A percentile compares a stretch with the other conserved stretches of the same genome.
phyloP scores from a whole-genome alignment of 2,888 invertebrate species.

The Hirtodrosophila histrioides region DNA sequence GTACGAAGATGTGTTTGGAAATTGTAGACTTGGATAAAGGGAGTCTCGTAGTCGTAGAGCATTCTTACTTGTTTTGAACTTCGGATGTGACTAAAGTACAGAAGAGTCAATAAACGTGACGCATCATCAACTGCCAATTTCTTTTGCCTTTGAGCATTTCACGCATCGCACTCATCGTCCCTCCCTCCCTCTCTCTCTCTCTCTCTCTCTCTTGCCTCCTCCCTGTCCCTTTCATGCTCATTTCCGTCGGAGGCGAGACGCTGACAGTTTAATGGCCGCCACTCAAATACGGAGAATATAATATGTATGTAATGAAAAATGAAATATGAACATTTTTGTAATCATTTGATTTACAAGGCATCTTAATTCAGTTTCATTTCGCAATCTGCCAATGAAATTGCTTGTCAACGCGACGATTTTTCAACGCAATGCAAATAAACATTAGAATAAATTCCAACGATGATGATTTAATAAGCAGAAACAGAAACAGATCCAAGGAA shows the following conservation, averaged over 20 bases:
- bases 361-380: slow-evolving; percentile 39
- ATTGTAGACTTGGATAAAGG: too few species aligned
- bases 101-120: slow-evolving; percentile 40
- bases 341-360: slow-evolving; percentile 67
- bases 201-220: slow-evolving; percentile 32
- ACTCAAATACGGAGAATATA: slow-evolving; percentile 39
- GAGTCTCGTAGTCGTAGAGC: too few species aligned
- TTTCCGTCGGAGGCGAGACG: slow-evolving; percentile 48
- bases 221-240: slow-evolving; percentile 21
- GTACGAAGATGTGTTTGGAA: too few species aligned
- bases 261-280: slow-evolving; percentile 71
- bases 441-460: slow-evolving; percentile 12
- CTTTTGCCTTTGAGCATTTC: slow-evolving; percentile 47
- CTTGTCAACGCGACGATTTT: slow-evolving; percentile 68
- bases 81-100: background rate
- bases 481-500: slow-evolving; percentile 25
- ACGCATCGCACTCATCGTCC: slow-evolving; percentile 47
- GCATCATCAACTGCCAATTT: slow-evolving; percentile 50
- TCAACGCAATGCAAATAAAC: slow-evolving; percentile 46
- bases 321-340: slow-evolving; percentile 51
- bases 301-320: slow-evolving; percentile 22
- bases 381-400: slow-evolving; percentile 71
- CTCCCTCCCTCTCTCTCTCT: too few species aligned
- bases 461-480: slow-evolving; percentile 64
- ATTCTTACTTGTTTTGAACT: too few species aligned